A percentile compares a stretch with the other conserved stretches of the same genome.
These are phyloP conservation scores for Drosophila mulleri DNA, from an alignment of 2,888 invertebrate species.

Conservation along the genomic window DNA sequence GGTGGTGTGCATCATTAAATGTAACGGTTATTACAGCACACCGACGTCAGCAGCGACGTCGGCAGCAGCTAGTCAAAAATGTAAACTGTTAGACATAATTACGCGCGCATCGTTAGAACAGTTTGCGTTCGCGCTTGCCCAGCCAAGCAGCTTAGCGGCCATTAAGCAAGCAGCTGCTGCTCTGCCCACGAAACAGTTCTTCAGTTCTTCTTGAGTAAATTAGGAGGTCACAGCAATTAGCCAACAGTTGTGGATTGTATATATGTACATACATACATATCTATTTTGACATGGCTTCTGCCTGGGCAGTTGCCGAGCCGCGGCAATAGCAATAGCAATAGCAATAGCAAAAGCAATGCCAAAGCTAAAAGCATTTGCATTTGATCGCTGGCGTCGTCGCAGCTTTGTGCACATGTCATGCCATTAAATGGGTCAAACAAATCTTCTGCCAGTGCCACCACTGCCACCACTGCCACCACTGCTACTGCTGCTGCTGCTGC, in stretches of 20 bases:
- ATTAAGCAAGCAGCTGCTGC: conserved; percentile 43
- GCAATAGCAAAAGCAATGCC: neutral
- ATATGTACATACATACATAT: conserved; percentile 32
- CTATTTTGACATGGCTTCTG: conserved; percentile 65
- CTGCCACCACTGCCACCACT: neutral
- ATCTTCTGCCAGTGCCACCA: conserved; percentile 51
- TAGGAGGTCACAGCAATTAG: conserved; percentile 84
- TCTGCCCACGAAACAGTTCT: conserved; percentile 35
- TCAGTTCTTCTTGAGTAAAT: conserved; percentile 82
- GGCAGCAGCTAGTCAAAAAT: conserved; percentile 26
- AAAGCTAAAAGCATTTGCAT: conserved; percentile 52
- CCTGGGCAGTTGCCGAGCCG: conserved; percentile 4
- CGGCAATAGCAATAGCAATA: neutral
- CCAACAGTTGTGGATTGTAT: conserved; percentile 71
- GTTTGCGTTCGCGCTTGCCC: conserved; percentile 55
- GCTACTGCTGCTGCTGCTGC: conserved; percentile 15
- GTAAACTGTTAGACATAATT: conserved; percentile 73
- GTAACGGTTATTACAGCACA: conserved; percentile 73
- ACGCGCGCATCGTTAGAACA: conserved; percentile 75
- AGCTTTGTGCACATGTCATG: conserved; percentile 78
- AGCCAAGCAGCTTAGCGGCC: conserved; percentile 59
- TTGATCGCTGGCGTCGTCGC: conserved; percentile 57
- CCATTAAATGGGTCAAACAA: conserved; percentile 77
- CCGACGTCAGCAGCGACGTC: conserved; percentile 9
- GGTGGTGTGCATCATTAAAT: conserved; percentile 68